Percentiles rank a stretch among this genome's conserved stretches.
Conservation (phyloP, 2,888 invertebrate genomes). For the Eupithecia centaureata region DNA sequence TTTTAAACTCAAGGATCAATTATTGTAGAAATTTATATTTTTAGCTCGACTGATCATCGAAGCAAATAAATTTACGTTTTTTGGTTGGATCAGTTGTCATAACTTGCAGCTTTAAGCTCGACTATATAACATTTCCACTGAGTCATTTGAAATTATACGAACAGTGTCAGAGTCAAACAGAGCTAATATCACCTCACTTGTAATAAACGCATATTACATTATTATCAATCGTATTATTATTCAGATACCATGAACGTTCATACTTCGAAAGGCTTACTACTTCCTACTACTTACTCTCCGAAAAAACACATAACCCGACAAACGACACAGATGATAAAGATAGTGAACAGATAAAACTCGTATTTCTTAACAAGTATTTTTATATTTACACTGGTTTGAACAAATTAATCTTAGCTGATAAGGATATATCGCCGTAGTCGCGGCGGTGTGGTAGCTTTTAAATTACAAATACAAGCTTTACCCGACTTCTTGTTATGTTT, state of each 20-base stretch:
- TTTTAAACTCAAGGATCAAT: no score
- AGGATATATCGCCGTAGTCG: not conserved
- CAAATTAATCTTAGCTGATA: constrained; percentile 32
- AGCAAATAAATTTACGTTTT: no score
- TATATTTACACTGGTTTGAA: constrained; percentile 21
- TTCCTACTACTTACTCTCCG: constrained; percentile 19
- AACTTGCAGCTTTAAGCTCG: no score
- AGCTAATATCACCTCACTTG: no score
- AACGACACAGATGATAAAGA: constrained; percentile 33
- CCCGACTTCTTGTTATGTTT: no score
- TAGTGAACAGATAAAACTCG: constrained; percentile 28
- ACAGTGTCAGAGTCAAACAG: not conserved
- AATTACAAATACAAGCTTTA: not conserved
- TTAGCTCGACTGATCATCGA: no score
- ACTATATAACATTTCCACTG: no score
- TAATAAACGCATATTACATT: no score
- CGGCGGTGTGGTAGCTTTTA: not conserved
- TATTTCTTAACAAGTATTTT: constrained; percentile 27
- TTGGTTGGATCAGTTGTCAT: no score
- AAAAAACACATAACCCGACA: constrained; percentile 29
- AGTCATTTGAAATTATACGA: no score
- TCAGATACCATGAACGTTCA: constrained; percentile 10
- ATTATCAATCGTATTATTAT: not conserved
- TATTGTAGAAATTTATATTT: no score
- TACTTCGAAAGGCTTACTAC: not conserved